Evolutionary conservation across 2,113 vertebrate species (phyloP).

Genomic region (Chinchilla lanigera): DNA sequence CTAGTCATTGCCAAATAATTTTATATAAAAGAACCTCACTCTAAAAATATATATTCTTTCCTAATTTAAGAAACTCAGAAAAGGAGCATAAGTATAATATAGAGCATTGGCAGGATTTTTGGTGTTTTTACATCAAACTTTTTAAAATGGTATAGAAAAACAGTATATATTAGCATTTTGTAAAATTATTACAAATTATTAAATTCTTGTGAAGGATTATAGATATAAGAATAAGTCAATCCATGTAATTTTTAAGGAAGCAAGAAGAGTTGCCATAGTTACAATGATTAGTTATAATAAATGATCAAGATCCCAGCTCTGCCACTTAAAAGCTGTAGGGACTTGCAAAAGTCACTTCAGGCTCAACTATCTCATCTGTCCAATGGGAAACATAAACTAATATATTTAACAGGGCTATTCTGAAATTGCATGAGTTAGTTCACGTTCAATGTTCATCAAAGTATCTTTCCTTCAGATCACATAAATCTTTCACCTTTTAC

Average conservation of each 20-base stretch:
- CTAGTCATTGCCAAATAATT: not conserved
- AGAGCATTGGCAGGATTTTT: not conserved
- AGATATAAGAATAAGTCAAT: not conserved
- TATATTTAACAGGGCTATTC: not conserved
- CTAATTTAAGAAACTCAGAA: not conserved
- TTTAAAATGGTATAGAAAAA: slow-evolving; percentile 8
- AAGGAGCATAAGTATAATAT: not conserved
- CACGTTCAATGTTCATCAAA: not conserved
- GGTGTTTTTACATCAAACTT: not conserved
- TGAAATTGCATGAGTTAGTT: not conserved
- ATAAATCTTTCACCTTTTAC: not conserved
- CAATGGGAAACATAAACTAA: not conserved
- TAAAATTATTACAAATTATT: not conserved
- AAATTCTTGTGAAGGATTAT: slow-evolving; percentile 13
- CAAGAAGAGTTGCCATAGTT: not conserved
- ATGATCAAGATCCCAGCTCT: not conserved
- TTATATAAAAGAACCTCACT: not conserved
- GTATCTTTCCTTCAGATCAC: not conserved
- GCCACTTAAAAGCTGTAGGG: not conserved
- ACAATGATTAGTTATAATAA: not conserved
- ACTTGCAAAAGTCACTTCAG: not conserved
- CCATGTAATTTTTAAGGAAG: not conserved
- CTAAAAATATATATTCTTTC: not conserved
- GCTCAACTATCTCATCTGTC: not conserved
- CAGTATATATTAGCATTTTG: not conserved